Evolutionary conservation across 2,113 vertebrate genomes (phyloP), one percentile per base, ranked within the genome.

Genomic region (Hipposideros armiger): DNA sequence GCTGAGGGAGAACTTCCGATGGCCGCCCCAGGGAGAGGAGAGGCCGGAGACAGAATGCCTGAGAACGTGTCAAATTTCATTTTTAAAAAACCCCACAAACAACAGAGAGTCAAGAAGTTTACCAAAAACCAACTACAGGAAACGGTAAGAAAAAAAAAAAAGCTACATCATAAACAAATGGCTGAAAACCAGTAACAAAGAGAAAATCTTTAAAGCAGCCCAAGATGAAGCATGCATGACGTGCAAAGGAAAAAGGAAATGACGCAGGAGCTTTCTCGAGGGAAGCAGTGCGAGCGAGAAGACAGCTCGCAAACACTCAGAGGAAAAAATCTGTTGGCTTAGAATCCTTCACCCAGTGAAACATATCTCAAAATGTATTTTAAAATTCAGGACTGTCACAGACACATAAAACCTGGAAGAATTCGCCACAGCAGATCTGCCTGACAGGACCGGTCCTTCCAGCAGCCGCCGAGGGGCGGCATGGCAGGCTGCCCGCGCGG

Each of bases 401-500:
- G 56, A 66, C 67, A n/a, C 3, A 3, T 22, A 36, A 13, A 42
- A 42, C 6, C 56, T 42, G 36, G 45, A 62, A 16, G 26, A 50
- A 14, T 70, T 40, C 16, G 36, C 28, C 15, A 7, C 36, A 47
- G 60, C 32, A 19, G 3, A 62, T 5, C 74, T 50, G 52, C 26
- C 60, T 24, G 24, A 3, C 4, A 4, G 60, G 10, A 52, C 42
- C 20, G 16, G 9, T 26, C 66, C 64, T 72, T 24, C 42, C 52
- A 13, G 24, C 73, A 70, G 40, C 74, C 22, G 40, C 0, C 0
- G 40, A 19, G 11, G 16, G 66, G 15, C 7, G 7, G 10, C 32
- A 8, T 4, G 6, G 24, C 36, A 19, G 30, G 45, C 45, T n/a
- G 45, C 36, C 42, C 5, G 2, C 2, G 32, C 0, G 3, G 20